phyloP scores from a whole-genome alignment of 92 coral and sea anemone species.

The Siderastrea radians region DNA sequence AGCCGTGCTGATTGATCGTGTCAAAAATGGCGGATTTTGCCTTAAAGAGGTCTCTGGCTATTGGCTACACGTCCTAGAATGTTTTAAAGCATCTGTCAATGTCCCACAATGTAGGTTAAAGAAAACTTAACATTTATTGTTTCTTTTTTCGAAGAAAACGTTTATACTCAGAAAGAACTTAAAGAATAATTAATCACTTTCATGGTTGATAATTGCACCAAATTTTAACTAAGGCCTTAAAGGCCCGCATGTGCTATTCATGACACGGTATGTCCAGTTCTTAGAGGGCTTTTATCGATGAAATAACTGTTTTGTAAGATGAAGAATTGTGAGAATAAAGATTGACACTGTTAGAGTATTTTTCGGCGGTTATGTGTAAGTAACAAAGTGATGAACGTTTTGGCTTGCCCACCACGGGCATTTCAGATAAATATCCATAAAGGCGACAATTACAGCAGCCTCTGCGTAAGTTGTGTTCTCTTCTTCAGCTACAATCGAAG shows the following conservation, averaged over 20 bases:
- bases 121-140: background rate
- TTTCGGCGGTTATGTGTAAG: too few species aligned
- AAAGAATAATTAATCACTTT: background rate
- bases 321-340: conserved; percentile 12
- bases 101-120: background rate
- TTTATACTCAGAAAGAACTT: background rate
- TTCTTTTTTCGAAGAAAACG: background rate
- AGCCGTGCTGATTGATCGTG: too few species aligned
- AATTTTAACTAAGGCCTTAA: conserved; percentile 19
- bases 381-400: too few species aligned
- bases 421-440: too few species aligned
- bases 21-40: too few species aligned
- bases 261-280: conserved; percentile 8
- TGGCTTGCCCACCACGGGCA: too few species aligned
- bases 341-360: background rate
- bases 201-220: background rate
- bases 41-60: too few species aligned
- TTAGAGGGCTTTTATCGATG: background rate
- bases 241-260: conserved; percentile 23
- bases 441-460: too few species aligned
- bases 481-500: too few species aligned
- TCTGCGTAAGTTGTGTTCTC: too few species aligned
- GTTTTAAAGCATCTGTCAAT: background rate
- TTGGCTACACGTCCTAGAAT: too few species aligned
- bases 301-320: conserved; percentile 7